Conservation (phyloP, 2,113 vertebrate species). For the Reinhardtius hippoglossoides region DNA sequence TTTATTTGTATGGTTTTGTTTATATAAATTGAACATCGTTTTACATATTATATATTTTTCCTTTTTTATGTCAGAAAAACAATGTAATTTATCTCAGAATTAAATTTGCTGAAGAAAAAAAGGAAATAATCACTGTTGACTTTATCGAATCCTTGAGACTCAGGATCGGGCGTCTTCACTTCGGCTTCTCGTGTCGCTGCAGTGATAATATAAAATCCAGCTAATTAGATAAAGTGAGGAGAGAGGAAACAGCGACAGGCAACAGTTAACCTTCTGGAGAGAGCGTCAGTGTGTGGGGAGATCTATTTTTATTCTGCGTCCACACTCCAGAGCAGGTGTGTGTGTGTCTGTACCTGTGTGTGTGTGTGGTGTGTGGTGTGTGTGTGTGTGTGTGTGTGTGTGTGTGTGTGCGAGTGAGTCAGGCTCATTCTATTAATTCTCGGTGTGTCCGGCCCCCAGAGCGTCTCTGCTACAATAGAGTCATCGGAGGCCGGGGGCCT, state of each 20-base stretch:
- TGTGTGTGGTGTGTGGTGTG: slow-evolving; percentile 24
- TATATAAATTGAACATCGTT: too few relatives aligned
- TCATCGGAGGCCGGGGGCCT: slow-evolving; percentile 57
- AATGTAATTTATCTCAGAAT: too few relatives aligned
- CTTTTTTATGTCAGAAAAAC: too few relatives aligned
- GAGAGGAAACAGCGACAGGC: neutral
- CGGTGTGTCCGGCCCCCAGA: slow-evolving; percentile 54
- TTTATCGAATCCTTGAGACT: too few relatives aligned
- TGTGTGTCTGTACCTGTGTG: slow-evolving; percentile 26
- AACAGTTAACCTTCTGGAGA: slow-evolving; percentile 11
- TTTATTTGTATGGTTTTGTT: too few relatives aligned
- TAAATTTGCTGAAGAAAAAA: too few relatives aligned
- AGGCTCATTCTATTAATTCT: slow-evolving; percentile 61
- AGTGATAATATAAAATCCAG: neutral
- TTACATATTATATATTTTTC: too few relatives aligned
- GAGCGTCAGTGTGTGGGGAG: slow-evolving; percentile 19
- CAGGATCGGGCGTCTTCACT: too few relatives aligned
- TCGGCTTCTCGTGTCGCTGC: neutral
- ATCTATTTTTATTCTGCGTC: too few relatives aligned
- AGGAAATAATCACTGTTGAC: too few relatives aligned
- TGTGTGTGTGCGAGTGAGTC: slow-evolving; percentile 4
- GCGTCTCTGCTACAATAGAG: slow-evolving; percentile 61
- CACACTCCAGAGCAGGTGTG: slow-evolving; percentile 8
- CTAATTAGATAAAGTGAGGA: neutral
- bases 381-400: slow-evolving; percentile 22